Conservation (phyloP, 2,113 vertebrate species). For the Piaya cayana region DNA sequence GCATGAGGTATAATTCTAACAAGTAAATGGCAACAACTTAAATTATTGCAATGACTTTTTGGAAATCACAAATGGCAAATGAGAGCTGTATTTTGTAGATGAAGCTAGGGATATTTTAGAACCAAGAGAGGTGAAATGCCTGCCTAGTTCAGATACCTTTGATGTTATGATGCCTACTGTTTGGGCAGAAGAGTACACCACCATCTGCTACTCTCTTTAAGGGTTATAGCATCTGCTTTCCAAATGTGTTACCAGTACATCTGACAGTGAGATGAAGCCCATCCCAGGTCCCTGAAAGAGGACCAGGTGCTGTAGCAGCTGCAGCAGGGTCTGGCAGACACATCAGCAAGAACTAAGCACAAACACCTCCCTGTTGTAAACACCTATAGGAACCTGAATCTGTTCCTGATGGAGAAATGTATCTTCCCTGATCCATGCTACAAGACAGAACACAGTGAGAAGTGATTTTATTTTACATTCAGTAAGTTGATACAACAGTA, state of each 20-base stretch:
- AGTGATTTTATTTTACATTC: background rate
- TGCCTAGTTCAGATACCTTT: background rate
- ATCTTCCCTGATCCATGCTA: background rate
- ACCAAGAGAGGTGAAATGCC: background rate
- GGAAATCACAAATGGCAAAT: background rate
- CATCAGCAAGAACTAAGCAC: background rate
- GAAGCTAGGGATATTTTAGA: background rate
- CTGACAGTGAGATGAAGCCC: background rate
- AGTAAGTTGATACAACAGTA: background rate
- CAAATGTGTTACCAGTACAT: background rate
- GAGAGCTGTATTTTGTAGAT: background rate
- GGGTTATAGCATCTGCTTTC: background rate
- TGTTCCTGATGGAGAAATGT: background rate
- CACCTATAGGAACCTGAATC: background rate
- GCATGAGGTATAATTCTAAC: background rate
- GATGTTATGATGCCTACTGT: background rate
- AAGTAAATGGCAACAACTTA: background rate
- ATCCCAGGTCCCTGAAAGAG: background rate
- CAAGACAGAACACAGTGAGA: background rate
- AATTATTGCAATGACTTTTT: background rate
- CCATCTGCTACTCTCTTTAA: background rate
- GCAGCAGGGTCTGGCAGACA: background rate
- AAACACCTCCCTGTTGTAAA: background rate
- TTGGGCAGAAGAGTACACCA: background rate
- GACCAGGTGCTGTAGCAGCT: background rate